phyloP scores from a whole-genome alignment of 2,888 invertebrate genomes.

The Heliconius cydno region DNA sequence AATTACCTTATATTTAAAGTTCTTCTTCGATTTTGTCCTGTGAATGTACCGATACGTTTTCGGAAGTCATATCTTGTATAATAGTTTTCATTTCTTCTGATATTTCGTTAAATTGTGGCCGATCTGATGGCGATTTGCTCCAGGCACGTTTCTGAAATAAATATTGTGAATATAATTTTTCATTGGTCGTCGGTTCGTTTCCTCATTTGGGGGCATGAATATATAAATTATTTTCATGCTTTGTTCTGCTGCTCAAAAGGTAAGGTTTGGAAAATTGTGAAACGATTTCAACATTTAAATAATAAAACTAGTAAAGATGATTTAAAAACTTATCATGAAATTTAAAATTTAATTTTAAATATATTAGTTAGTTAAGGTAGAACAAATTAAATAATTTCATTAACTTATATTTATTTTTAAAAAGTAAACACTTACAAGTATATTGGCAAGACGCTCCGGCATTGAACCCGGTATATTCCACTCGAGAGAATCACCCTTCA shows the following conservation, averaged over 20 bases:
- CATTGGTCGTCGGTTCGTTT: too few relatives aligned
- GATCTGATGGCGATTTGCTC: slow-evolving; percentile 86
- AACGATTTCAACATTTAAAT: too few relatives aligned
- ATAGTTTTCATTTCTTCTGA: slow-evolving; percentile 65
- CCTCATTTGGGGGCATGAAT: too few relatives aligned
- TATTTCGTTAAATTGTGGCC: slow-evolving; percentile 87
- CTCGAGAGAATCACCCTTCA: slow-evolving; percentile 86
- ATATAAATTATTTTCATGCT: too few relatives aligned
- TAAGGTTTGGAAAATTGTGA: too few relatives aligned
- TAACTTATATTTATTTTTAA: background rate
- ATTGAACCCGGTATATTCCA: slow-evolving; percentile 87
- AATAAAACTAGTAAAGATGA: background rate
- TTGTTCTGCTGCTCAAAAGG: too few relatives aligned
- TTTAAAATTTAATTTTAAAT: too few relatives aligned
- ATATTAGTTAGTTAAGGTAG: background rate
- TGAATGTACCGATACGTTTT: slow-evolving; percentile 59
- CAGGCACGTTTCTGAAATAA: slow-evolving; percentile 84
- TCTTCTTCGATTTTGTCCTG: slow-evolving; percentile 39
- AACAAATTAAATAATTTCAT: background rate
- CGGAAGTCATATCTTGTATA: slow-evolving; percentile 63
- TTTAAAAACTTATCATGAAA: too few relatives aligned
- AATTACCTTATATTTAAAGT: slow-evolving; percentile 30
- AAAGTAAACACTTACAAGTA: slow-evolving; percentile 62
- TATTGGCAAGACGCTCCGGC: slow-evolving; percentile 80
- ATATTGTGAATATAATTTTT: background rate